Base-by-base conservation (phyloP, 2,113 vertebrate genomes). In the Pterocles burchelli region DNA sequence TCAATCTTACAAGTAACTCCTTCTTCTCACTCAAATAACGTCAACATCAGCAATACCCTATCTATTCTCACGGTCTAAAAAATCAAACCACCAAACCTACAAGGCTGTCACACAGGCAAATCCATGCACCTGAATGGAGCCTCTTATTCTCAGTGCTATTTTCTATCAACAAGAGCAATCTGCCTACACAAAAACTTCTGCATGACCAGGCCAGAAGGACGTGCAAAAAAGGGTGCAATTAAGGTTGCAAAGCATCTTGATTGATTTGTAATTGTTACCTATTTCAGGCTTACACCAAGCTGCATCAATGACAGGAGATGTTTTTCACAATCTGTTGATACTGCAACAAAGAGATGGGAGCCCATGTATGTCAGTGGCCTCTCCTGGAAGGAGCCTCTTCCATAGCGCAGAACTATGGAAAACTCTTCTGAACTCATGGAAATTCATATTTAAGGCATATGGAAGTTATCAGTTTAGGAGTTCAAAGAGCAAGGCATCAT, bases 401-500 rank as follows among this genome's bases (percentile, higher is more conserved):
- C 21, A 29, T 17, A 54, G n/a, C 2, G 1, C 6, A 74, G 25
- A 87, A 54, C 17, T 38, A 67, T 0, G 8, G 51, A 81, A 84
- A 93, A 76, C 29, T 70, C 68, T 54, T 63, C 33, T 7, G 1
- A 85, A 63, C 8, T 74, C 65, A 55, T 4, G 14, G 19, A 63
- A 78, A 80, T 33, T 17, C 20, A 18, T 45, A 52, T 52, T 86
- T 57, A 72, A 78, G 38, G n/a, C 10, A 59, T 10, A 28, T 11
- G 17, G 45, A 77, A 55, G 28, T 21, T 14, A 77, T 0, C 0
- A 0, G 6, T 33, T 3, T 16, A 38, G 20, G 16, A 91, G 14
- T 55, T 65, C 51, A 62, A 90, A 57, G 49, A 85, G 22, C 28
- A 82, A 49, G 20, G 21, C 25, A 15, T 24, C 8, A 62, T 24